Base-by-base conservation (phyloP, 2,113 vertebrate genomes). In the Amblyornis subalaris region DNA sequence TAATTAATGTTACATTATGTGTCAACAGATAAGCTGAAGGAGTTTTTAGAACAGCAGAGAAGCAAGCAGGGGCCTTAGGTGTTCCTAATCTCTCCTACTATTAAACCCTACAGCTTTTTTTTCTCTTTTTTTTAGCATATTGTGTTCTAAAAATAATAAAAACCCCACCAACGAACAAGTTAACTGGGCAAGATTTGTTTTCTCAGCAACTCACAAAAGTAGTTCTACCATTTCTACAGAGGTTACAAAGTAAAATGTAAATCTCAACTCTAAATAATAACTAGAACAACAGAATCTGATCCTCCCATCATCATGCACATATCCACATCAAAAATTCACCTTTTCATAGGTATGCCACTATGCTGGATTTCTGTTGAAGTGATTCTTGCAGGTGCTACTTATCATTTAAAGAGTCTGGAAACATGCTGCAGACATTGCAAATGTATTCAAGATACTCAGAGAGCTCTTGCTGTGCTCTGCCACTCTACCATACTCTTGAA, bases 301-400 rank as follows among this genome's bases (percentile, higher is more conserved):
- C 10, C 21, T 35, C 2, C 16, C 0, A 2, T 38, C 19, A 35
- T 16, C 21, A 24, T 1, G 0, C 8, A 17, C 2, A 1, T 12
- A 55, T 23, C 19, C 70, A 26, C 11, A 60, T 48, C 14, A 47
- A 65, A 92, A 89, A 29, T 28, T 55, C 19, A 21, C 54, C 17
- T 21, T 22, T 6, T 44, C 36, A 19, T 2, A 53, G 7, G 4
- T 45, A 35, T 25, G 25, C 7, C 26, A 80, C 18, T 50, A 2
- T 7, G 12, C 3, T 80, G 38, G 9, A 33, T 69, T 80, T 62
- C 47, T 89, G 55, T 58, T 47, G 24, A 80, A 47, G n/a, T 62
- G 55, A 21, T 86, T n/a, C 20, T 64, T 72, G 21, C 24, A 89
- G 51, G 20, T 35, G 48, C 14, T 42, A 14, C 11, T 85, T 64